Conservation (phyloP, 1,140 invertebrate genomes). For the Lordiphosa mommai region DNA sequence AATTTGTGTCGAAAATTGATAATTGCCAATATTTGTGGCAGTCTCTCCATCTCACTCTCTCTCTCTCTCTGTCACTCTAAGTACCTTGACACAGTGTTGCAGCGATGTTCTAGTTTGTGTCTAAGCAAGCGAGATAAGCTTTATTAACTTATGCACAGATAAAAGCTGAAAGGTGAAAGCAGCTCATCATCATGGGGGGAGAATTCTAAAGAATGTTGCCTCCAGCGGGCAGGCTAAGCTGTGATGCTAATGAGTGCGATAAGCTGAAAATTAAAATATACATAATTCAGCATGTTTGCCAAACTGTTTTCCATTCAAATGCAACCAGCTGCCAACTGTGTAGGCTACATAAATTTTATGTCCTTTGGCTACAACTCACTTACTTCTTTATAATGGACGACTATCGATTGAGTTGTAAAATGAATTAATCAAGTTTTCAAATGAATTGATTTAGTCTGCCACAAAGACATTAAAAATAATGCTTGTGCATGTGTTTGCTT, state of each 20-base stretch:
- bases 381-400: too few species aligned
- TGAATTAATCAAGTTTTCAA: constrained; percentile 5
- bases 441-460: constrained; percentile 1
- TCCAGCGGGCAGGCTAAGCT: constrained; percentile 16
- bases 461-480: not conserved
- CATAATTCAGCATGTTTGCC: constrained; percentile 66
- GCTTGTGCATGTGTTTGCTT: constrained; percentile 38
- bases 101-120: constrained; percentile 26
- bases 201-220: constrained; percentile 48
- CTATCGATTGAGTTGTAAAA: not conserved
- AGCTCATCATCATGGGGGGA: constrained; percentile 14
- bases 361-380: not conserved
- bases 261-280: constrained; percentile 73
- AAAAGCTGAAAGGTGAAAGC: constrained; percentile 29
- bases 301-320: constrained; percentile 14
- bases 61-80: not conserved
- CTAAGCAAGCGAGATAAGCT: constrained; percentile 56
- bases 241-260: constrained; percentile 72
- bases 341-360: constrained; percentile 26
- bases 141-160: constrained; percentile 63
- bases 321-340: not conserved
- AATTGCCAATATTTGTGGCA: constrained; percentile 62
- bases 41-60: constrained; percentile 25
- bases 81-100: constrained; percentile 62
- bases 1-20: constrained; percentile 70